These are phyloP conservation scores for Lontra canadensis DNA, from an alignment of 2,113 vertebrate genomes.

Conservation along the genomic window DNA sequence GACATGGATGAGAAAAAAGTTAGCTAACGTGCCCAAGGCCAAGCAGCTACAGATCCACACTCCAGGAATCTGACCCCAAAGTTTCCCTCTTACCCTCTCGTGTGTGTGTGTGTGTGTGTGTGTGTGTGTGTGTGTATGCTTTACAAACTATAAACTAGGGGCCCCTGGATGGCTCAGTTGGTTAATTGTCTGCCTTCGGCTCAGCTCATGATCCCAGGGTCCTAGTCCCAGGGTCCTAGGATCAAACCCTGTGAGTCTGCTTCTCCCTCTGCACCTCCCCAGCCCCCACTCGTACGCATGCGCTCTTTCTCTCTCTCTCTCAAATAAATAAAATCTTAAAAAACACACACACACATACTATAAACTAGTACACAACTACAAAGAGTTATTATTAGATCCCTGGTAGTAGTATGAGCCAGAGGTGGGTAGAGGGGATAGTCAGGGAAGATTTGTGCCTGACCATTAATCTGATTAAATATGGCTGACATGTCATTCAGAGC, in stretches of 20 bases:
- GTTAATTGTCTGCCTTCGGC: not conserved
- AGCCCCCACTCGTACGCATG: no score
- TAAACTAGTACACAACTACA: not conserved
- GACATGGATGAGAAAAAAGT: not conserved
- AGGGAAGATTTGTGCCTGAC: not conserved
- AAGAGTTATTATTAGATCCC: slow-evolving; percentile 13
- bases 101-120: fast-evolving
- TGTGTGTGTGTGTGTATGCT: not conserved
- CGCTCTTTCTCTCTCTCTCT: not conserved
- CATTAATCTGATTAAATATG: slow-evolving; percentile 13
- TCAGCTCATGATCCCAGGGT: no score
- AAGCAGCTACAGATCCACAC: not conserved
- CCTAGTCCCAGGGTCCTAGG: no score
- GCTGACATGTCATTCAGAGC: not conserved
- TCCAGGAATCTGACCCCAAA: not conserved
- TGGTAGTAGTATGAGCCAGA: not conserved
- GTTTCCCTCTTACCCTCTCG: not conserved
- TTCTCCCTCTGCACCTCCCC: not conserved
- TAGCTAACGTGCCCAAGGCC: not conserved
- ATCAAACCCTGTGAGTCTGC: no score
- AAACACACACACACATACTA: not conserved
- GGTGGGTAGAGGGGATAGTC: not conserved
- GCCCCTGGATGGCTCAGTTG: not conserved
- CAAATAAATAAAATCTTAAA: not conserved
- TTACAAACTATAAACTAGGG: not conserved